phyloP scores from a whole-genome alignment of 1,140 invertebrate genomes.

The Melanaphis sacchari region DNA sequence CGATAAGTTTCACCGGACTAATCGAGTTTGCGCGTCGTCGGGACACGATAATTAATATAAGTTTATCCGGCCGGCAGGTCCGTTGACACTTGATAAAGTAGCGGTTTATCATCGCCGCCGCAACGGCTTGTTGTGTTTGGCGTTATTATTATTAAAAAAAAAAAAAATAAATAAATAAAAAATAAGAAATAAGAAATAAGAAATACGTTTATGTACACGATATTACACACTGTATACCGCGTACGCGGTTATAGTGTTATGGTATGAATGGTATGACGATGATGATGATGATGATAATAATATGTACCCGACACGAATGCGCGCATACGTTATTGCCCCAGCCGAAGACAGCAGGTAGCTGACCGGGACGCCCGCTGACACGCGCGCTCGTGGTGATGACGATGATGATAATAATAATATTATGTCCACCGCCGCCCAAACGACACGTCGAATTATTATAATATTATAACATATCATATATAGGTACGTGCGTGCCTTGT shows the following conservation, averaged over 20 bases:
- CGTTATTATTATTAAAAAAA: conserved; percentile 27
- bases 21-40: conserved; percentile 48
- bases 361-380: conserved; percentile 41
- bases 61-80: background rate
- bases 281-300: background rate
- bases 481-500: background rate
- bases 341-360: conserved; percentile 50
- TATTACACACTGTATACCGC: background rate
- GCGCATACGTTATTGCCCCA: background rate
- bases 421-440: conserved; percentile 8
- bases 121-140: background rate
- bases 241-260: background rate
- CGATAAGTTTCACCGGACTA: conserved; percentile 40
- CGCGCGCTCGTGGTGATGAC: background rate
- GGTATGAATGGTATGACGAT: background rate
- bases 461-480: background rate
- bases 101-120: background rate
- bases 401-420: background rate
- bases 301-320: background rate
- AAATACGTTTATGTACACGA: background rate
- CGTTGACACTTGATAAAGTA: conserved; percentile 50
- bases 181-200: too few relatives aligned
- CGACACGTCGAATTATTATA: background rate
- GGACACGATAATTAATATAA: conserved; percentile 54
- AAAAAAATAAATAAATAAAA: background rate